A percentile compares a stretch with the other conserved stretches of the same genome.
These are phyloP conservation scores for Hemibagrus wyckioides DNA, from an alignment of 2,113 vertebrate genomes.

Conservation along the genomic window DNA sequence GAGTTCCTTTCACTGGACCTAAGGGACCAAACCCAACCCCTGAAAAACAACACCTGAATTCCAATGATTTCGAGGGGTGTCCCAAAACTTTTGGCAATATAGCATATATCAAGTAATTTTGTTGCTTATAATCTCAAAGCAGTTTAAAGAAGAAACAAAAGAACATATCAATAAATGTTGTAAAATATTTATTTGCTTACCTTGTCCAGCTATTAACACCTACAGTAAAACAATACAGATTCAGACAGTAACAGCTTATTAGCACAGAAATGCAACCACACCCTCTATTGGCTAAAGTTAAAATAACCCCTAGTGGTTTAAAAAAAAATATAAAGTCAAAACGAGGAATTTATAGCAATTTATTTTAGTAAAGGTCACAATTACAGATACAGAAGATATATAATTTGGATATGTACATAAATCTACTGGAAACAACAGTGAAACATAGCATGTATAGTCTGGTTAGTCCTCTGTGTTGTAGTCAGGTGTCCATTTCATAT, in stretches of 20 bases:
- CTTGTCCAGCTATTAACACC: neutral
- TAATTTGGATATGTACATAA: neutral
- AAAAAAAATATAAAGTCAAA: neutral
- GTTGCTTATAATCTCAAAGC: neutral
- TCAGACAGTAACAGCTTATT: neutral
- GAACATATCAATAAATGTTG: neutral
- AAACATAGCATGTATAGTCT: neutral
- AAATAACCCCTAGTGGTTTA: neutral
- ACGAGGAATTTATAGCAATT: neutral
- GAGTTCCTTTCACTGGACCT: too few species aligned
- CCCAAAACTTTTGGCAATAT: too few species aligned
- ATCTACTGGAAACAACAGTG: neutral
- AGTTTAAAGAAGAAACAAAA: neutral
- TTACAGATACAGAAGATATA: neutral
- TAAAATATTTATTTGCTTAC: neutral
- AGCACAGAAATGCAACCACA: neutral
- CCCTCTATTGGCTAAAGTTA: neutral
- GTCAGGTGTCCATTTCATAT: conserved; percentile 13
- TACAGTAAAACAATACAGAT: neutral
- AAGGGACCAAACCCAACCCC: too few species aligned
- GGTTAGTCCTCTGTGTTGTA: neutral
- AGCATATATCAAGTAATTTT: too few species aligned
- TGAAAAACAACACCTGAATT: too few species aligned
- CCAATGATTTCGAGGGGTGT: too few species aligned
- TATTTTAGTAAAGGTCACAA: neutral